phyloP scores from a whole-genome alignment of 2,888 invertebrate species.

The Tachina fera region DNA sequence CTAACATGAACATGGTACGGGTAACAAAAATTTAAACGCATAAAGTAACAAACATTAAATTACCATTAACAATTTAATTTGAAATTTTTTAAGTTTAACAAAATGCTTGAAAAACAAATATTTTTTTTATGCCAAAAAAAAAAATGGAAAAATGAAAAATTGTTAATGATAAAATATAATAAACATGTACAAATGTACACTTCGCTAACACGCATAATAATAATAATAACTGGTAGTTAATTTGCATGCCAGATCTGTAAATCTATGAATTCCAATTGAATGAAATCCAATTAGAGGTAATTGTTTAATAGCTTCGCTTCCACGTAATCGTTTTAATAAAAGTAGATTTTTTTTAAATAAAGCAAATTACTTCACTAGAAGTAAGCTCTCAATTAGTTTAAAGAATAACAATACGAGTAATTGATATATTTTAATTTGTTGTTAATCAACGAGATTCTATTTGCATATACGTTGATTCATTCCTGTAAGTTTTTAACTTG shows the following conservation, averaged over 20 bases:
- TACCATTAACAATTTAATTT: constrained; percentile 66
- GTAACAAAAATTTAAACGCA: constrained; percentile 11
- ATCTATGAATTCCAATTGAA: not conserved
- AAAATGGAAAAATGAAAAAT: constrained; percentile 5
- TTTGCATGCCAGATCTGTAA: not conserved
- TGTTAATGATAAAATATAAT: constrained; percentile 18
- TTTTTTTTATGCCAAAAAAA: not conserved
- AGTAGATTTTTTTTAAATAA: too few relatives aligned
- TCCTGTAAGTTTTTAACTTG: too few relatives aligned
- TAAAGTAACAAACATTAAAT: constrained; percentile 49
- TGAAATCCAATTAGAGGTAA: too few relatives aligned
- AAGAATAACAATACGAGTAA: too few relatives aligned
- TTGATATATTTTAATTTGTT: too few relatives aligned
- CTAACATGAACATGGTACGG: constrained; percentile 62
- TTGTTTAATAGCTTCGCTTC: too few relatives aligned
- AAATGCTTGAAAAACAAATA: constrained; percentile 26
- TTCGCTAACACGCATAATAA: constrained; percentile 23
- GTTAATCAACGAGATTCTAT: too few relatives aligned
- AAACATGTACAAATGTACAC: constrained; percentile 17
- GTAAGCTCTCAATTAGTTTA: too few relatives aligned
- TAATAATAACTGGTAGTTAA: not conserved
- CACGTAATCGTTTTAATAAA: too few relatives aligned
- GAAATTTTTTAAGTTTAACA: constrained; percentile 15
- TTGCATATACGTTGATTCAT: too few relatives aligned
- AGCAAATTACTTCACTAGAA: too few relatives aligned